Percentiles rank a stretch among this genome's conserved stretches.
Conservation (phyloP, 23 tunicate genomes). For the Clavelina lepadiformis region DNA sequence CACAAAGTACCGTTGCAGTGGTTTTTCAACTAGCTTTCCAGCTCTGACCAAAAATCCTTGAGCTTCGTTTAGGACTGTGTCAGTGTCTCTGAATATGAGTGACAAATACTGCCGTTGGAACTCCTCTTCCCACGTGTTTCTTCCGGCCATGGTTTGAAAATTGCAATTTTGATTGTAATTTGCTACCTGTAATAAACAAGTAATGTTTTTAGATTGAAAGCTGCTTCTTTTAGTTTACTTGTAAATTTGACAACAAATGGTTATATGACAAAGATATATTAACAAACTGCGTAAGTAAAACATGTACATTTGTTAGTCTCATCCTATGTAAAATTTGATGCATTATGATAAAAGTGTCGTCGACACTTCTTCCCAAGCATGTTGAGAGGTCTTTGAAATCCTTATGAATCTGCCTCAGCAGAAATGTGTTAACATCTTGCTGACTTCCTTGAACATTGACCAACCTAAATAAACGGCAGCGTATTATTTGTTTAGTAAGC, state of each 20-base stretch:
- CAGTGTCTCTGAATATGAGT: constrained; percentile 35
- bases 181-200: no score
- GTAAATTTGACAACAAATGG: no score
- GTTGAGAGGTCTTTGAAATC: constrained; percentile 19
- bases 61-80: constrained; percentile 6
- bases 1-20: constrained; percentile 44
- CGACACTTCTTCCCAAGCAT: constrained; percentile 30
- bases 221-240: no score
- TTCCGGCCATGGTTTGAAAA: constrained; percentile 5
- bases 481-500: no score
- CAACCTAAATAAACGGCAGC: no score
- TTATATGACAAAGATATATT: no score
- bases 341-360: constrained; percentile 25
- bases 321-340: constrained; percentile 33
- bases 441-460: no score
- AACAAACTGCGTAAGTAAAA: no score
- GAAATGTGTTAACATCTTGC: constrained; percentile 4
- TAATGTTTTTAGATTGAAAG: no score
- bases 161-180: neutral
- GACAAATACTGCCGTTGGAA: constrained; percentile 23
- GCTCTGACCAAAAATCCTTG: constrained; percentile 6
- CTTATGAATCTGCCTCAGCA: constrained; percentile 24
- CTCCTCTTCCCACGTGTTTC: constrained; percentile 35
- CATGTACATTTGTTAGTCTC: constrained; percentile 13
- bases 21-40: constrained; percentile 11